Conservation (phyloP, 2,888 invertebrate genomes). For the Heliconius cydno region DNA sequence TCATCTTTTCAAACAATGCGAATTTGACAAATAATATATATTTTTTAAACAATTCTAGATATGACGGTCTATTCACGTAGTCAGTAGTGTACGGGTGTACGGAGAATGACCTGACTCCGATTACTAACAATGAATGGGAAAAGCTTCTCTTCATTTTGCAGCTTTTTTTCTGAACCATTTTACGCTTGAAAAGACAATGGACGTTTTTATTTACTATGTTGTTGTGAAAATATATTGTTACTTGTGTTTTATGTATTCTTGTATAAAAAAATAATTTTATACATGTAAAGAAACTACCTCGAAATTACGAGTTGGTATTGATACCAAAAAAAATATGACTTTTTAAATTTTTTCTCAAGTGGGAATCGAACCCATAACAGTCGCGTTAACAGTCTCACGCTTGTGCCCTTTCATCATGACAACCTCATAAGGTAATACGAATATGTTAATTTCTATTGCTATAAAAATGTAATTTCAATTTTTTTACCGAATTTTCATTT, state of each 20-base stretch:
- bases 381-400: no score
- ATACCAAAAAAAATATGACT: no score
- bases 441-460: no score
- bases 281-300: no score
- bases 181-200: conserved; percentile 6
- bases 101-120: conserved; percentile 18
- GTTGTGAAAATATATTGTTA: conserved; percentile 1
- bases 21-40: background rate
- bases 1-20: background rate
- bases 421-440: no score
- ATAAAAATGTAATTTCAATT: no score
- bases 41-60: conserved; percentile 12
- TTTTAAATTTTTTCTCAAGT: no score
- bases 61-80: background rate
- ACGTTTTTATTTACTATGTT: conserved; percentile 14
- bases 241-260: background rate
- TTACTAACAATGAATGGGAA: conserved; percentile 10
- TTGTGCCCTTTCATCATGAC: no score
- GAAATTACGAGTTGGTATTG: no score
- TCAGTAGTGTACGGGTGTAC: background rate
- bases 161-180: conserved; percentile 5
- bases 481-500: no score
- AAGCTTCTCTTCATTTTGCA: conserved; percentile 20
- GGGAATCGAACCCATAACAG: no score
- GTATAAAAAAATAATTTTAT: no score